phyloP scores from a whole-genome alignment of 2,113 vertebrate species.

The Misgurnus anguillicaudatus region DNA sequence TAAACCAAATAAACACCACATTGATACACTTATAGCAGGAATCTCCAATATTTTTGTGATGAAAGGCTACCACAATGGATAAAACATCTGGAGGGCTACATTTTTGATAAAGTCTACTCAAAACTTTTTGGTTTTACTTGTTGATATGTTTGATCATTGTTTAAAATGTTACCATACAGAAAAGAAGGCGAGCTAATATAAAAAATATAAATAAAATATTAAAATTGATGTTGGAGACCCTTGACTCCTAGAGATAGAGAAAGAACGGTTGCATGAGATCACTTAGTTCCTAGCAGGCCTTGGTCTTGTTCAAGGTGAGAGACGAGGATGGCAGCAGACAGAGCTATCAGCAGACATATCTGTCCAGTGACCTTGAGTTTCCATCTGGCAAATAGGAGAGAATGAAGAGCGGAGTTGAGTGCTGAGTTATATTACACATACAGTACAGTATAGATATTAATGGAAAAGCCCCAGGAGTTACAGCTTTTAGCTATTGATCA shows the following conservation, averaged over 20 bases:
- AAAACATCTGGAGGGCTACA: too few species aligned
- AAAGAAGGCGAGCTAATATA: too few species aligned
- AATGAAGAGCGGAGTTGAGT: slow-evolving; percentile 13
- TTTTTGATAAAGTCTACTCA: too few species aligned
- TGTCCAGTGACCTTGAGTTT: slow-evolving; percentile 33
- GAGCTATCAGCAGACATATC: slow-evolving; percentile 24
- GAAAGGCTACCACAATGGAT: too few species aligned
- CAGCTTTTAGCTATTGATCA: slow-evolving; percentile 18
- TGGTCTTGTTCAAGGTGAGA: slow-evolving; percentile 44
- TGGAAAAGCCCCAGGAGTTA: slow-evolving; percentile 17
- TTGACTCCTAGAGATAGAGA: not conserved
- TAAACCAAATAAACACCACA: not conserved
- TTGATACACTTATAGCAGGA: not conserved
- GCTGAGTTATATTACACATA: slow-evolving; percentile 6
- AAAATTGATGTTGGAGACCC: too few species aligned
- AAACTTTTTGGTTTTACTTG: too few species aligned
- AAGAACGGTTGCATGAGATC: not conserved
- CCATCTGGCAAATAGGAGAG: slow-evolving; percentile 15
- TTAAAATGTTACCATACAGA: too few species aligned
- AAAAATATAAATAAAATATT: too few species aligned
- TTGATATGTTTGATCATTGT: too few species aligned
- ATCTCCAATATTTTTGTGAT: too few species aligned
- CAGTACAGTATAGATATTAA: not conserved
- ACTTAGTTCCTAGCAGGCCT: slow-evolving; percentile 33
- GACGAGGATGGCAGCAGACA: slow-evolving; percentile 42